These are phyloP conservation scores for Cheilosia soror DNA, from an alignment of 2,888 invertebrate species.

Conservation along the genomic window DNA sequence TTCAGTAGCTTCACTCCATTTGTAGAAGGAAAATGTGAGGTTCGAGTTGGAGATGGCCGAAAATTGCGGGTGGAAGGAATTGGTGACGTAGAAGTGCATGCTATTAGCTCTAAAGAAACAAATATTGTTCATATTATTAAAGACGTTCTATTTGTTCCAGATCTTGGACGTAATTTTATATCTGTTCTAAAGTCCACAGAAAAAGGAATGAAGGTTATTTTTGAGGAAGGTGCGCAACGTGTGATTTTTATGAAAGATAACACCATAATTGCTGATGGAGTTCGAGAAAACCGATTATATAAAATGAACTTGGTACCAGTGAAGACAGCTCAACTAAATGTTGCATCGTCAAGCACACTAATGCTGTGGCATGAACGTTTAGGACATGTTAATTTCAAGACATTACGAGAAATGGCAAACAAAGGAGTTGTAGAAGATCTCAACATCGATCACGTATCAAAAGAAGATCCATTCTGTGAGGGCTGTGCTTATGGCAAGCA, in stretches of 20 bases:
- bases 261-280: constrained; percentile 53
- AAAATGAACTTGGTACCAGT: constrained; percentile 60
- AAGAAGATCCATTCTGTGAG: constrained; percentile 47
- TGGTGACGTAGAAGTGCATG: constrained; percentile 63
- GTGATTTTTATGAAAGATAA: constrained; percentile 60
- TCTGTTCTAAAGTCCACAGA: constrained; percentile 52
- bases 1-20: constrained; percentile 28
- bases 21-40: constrained; percentile 31
- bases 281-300: constrained; percentile 58
- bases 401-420: constrained; percentile 40
- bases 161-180: constrained; percentile 58
- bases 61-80: constrained; percentile 53
- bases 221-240: constrained; percentile 50
- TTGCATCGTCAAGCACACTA: constrained; percentile 27
- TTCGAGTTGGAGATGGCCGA: constrained; percentile 68
- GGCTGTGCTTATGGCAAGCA: constrained; percentile 47
- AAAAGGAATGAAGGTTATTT: constrained; percentile 60
- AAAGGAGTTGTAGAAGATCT: constrained; percentile 41
- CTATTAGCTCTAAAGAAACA: constrained; percentile 38
- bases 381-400: constrained; percentile 62
- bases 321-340: constrained; percentile 39
- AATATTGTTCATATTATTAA: constrained; percentile 42
- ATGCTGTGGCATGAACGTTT: constrained; percentile 65
- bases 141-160: constrained; percentile 69
- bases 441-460: constrained; percentile 16